phyloP scores from a whole-genome alignment of 2,797 vertebrate species.

The Sylvia borin region DNA sequence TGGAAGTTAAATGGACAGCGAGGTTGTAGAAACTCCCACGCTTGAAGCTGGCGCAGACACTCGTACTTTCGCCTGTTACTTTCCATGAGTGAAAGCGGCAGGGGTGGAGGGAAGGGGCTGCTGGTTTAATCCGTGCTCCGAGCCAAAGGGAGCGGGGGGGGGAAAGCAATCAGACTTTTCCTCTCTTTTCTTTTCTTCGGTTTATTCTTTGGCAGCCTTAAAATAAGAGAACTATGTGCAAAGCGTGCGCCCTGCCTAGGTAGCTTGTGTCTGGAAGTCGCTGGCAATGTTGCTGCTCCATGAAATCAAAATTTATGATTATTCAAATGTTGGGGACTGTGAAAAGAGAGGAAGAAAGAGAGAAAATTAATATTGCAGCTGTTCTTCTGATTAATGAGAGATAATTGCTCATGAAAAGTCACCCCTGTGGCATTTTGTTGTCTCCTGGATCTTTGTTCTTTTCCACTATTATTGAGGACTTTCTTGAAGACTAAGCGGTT shows the following conservation, averaged over 20 bases:
- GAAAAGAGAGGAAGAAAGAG: slow-evolving; percentile 90
- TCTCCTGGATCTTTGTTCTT: slow-evolving; percentile 98
- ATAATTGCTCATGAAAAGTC: slow-evolving; percentile 99
- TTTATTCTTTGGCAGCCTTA: slow-evolving; percentile 38
- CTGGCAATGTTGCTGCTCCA: slow-evolving; percentile 73
- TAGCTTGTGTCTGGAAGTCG: slow-evolving; percentile 59
- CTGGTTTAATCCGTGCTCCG: slow-evolving; percentile 5
- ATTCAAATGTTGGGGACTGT: slow-evolving; percentile 81
- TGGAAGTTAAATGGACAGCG: slow-evolving; percentile 78
- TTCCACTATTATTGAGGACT: slow-evolving; percentile 95
- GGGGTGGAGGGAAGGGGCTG: neutral
- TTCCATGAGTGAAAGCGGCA: slow-evolving; percentile 15
- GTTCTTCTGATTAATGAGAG: slow-evolving; percentile 97
- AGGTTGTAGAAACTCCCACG: slow-evolving; percentile 78
- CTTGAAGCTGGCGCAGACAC: slow-evolving; percentile 52
- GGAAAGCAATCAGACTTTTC: neutral
- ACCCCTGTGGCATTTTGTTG: slow-evolving; percentile 98
- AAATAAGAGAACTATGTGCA: slow-evolving; percentile 53
- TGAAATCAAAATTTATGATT: slow-evolving; percentile 83
- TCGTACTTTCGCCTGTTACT: slow-evolving; percentile 28
- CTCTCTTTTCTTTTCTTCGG: slow-evolving; percentile 14
- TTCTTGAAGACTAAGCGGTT: slow-evolving; percentile 96
- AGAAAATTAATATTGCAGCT: slow-evolving; percentile 96
- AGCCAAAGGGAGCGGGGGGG: neutral
- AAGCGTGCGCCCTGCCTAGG: slow-evolving; percentile 60